These are phyloP conservation scores for Riparia riparia DNA, from an alignment of 2,113 vertebrate genomes.

Conservation along the genomic window DNA sequence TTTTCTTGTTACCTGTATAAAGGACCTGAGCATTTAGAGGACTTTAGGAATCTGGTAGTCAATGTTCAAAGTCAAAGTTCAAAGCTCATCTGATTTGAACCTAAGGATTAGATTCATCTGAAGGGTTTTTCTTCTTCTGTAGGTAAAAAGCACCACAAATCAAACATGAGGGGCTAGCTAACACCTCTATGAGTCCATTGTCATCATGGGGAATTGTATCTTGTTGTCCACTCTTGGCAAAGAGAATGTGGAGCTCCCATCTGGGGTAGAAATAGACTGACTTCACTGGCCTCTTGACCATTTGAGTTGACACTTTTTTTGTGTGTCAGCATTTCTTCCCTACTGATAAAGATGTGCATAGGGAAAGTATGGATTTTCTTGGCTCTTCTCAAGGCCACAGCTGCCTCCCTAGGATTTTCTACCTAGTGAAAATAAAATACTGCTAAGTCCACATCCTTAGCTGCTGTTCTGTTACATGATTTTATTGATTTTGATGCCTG, in stretches of 20 bases:
- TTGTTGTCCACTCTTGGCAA: neutral
- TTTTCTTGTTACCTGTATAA: neutral
- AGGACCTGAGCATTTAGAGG: neutral
- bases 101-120: neutral
- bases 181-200: neutral
- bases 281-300: neutral
- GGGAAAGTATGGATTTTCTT: neutral
- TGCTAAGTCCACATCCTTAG: neutral
- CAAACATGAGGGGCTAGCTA: neutral
- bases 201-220: too few relatives aligned
- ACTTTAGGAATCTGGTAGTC: neutral
- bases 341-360: neutral
- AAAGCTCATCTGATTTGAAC: neutral
- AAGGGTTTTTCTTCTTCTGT: neutral
- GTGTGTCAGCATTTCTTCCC: neutral
- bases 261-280: neutral
- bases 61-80: too few relatives aligned
- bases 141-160: neutral
- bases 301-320: neutral
- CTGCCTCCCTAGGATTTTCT: neutral
- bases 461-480: neutral
- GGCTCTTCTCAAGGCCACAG: neutral
- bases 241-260: neutral
- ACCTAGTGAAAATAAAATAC: neutral
- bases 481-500: neutral